phyloP scores from a whole-genome alignment of 1,140 invertebrate species.

The Heliothis subflexa region DNA sequence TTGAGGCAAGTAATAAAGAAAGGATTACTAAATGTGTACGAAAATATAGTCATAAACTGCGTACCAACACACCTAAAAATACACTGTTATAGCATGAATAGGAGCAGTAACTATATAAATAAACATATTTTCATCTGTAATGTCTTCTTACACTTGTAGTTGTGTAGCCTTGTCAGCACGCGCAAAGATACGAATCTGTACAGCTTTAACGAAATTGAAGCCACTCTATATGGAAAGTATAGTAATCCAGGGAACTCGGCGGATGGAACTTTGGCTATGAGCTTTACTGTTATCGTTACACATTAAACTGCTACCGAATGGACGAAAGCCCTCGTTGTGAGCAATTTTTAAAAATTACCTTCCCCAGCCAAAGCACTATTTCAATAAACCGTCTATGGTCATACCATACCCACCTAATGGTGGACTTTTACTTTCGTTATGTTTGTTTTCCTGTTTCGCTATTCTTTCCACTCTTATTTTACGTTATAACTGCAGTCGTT shows the following conservation, averaged over 20 bases:
- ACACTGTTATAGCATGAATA: conserved; percentile 7
- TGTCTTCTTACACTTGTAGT: conserved; percentile 43
- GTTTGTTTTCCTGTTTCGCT: conserved; percentile 65
- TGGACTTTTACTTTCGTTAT: conserved; percentile 76
- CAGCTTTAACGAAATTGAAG: conserved; percentile 73
- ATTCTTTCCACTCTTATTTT: conserved; percentile 56
- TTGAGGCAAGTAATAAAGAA: background rate
- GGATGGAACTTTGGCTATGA: conserved; percentile 77
- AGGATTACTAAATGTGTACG: background rate
- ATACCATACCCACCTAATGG: conserved; percentile 68
- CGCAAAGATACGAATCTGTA: conserved; percentile 69
- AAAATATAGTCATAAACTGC: background rate
- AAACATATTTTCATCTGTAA: conserved; percentile 43
- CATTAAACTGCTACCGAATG: conserved; percentile 78
- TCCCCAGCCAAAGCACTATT: conserved; percentile 75
- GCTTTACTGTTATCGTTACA: conserved; percentile 82
- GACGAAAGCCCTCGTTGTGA: conserved; percentile 65
- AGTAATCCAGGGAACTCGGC: conserved; percentile 74
- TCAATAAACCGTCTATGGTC: conserved; percentile 80
- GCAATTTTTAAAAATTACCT: conserved; percentile 83
- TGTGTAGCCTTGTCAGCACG: conserved; percentile 51
- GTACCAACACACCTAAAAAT: conserved; percentile 7
- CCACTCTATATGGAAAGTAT: conserved; percentile 70
- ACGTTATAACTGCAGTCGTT: conserved; percentile 56
- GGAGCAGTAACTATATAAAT: conserved; percentile 20